phyloP scores from a whole-genome alignment of 2,113 vertebrate species.

The Mola mola region DNA sequence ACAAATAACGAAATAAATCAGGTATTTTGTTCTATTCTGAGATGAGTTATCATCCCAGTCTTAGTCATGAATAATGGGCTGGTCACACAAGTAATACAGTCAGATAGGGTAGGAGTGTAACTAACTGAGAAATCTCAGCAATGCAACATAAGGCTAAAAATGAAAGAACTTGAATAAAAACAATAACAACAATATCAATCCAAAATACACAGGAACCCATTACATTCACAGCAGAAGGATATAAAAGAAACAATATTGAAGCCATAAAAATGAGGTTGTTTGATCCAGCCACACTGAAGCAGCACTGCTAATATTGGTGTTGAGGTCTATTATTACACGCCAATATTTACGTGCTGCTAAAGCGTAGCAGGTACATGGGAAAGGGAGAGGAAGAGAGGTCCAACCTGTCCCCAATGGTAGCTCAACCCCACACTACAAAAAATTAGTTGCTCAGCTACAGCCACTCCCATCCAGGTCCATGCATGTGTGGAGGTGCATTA shows the following conservation, averaged over 20 bases:
- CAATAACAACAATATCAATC: background rate
- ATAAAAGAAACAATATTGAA: conserved; percentile 21
- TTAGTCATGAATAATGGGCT: conserved; percentile 53
- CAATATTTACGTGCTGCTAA: conserved; percentile 99
- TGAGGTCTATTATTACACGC: conserved; percentile 88
- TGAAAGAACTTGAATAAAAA: background rate
- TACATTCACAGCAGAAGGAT: conserved; percentile 18
- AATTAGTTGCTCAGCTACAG: conserved; percentile 21
- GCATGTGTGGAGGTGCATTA: conserved; percentile 45
- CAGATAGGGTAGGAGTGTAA: conserved; percentile 25
- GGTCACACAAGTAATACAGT: conserved; percentile 42
- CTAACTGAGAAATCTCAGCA: conserved; percentile 25
- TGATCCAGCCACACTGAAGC: conserved; percentile 93
- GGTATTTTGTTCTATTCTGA: conserved; percentile 28
- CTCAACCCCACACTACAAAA: conserved; percentile 34
- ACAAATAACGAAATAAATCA: conserved; percentile 23
- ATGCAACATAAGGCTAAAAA: conserved; percentile 3
- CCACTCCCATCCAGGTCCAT: conserved; percentile 24
- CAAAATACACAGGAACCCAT: conserved; percentile 12
- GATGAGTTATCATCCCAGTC: conserved; percentile 14
- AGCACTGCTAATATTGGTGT: conserved; percentile 99
- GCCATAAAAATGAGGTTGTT: conserved; percentile 63
- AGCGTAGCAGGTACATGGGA: conserved; percentile 86
- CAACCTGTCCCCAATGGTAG: conserved; percentile 46
- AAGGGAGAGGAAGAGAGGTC: conserved; percentile 27